A percentile compares a stretch with the other conserved stretches of the same genome.
Conservation (phyloP, 1,140 invertebrate species). For the Drosophila ercepeae region DNA sequence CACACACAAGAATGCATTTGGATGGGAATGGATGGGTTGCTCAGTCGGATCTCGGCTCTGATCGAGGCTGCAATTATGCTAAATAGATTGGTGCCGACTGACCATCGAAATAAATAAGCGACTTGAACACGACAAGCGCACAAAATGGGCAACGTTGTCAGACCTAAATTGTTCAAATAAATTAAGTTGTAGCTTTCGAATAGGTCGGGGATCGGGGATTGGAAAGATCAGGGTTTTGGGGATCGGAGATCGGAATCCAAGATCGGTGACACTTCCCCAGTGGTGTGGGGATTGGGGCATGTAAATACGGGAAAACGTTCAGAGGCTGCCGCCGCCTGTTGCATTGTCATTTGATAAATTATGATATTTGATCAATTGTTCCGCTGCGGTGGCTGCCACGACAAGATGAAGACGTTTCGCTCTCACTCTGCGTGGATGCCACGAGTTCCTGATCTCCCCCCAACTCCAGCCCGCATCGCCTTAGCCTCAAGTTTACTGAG, state of each 20-base stretch:
- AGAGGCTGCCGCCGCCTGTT: constrained; percentile 66
- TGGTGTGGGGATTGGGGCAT: constrained; percentile 76
- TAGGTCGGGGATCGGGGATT: constrained; percentile 20
- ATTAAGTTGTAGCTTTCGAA: constrained; percentile 82
- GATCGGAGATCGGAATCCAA: constrained; percentile 7
- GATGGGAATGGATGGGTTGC: background rate
- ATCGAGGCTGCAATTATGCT: constrained; percentile 68
- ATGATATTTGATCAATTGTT: constrained; percentile 83
- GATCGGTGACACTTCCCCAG: background rate
- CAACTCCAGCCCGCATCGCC: background rate
- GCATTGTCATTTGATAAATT: constrained; percentile 83
- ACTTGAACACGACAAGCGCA: constrained; percentile 27
- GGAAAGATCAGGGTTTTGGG: no score
- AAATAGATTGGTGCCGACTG: constrained; percentile 65
- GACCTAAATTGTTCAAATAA: constrained; percentile 82
- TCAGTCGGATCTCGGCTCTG: background rate
- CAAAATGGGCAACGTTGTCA: constrained; percentile 53
- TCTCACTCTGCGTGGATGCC: constrained; percentile 27
- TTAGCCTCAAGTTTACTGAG: constrained; percentile 70
- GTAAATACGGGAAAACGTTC: constrained; percentile 69
- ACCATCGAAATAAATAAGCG: constrained; percentile 76
- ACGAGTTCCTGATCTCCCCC: background rate
- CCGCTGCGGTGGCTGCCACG: constrained; percentile 40
- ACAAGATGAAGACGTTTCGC: constrained; percentile 44
- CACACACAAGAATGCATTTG: constrained; percentile 31